Conservation (phyloP, 2,888 invertebrate genomes). For the Leistus spinibarbis region DNA sequence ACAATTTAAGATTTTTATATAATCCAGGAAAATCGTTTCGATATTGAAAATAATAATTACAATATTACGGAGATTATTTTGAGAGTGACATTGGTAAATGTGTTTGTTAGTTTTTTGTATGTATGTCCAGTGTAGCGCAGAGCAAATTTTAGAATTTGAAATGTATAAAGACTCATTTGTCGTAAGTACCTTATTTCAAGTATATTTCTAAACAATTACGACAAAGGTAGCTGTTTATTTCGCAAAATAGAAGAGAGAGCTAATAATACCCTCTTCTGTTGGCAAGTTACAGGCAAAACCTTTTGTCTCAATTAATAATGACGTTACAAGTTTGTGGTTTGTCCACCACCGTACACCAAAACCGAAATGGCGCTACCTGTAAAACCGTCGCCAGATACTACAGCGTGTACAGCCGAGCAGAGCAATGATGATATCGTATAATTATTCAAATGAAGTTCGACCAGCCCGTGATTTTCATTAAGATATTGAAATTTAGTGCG, state of each 20-base stretch:
- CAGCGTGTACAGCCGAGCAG: not conserved
- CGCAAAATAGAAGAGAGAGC: not conserved
- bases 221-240: not conserved
- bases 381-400: not conserved
- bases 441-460: conserved; percentile 33
- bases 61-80: too few relatives aligned
- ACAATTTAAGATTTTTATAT: too few relatives aligned
- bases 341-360: too few relatives aligned
- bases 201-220: not conserved
- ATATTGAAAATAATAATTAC: too few relatives aligned
- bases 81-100: too few relatives aligned
- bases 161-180: too few relatives aligned
- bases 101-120: too few relatives aligned
- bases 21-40: too few relatives aligned
- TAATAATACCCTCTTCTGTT: not conserved
- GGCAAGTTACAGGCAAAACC: too few relatives aligned
- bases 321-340: not conserved
- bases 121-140: too few relatives aligned
- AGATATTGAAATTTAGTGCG: conserved; percentile 35
- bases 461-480: conserved; percentile 33
- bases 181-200: too few relatives aligned
- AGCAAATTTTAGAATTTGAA: too few relatives aligned
- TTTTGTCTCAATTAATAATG: not conserved
- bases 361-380: not conserved
- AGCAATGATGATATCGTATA: conserved; percentile 15